These are phyloP conservation scores for Lates calcarifer DNA, from an alignment of 2,113 vertebrate species.

Conservation along the genomic window DNA sequence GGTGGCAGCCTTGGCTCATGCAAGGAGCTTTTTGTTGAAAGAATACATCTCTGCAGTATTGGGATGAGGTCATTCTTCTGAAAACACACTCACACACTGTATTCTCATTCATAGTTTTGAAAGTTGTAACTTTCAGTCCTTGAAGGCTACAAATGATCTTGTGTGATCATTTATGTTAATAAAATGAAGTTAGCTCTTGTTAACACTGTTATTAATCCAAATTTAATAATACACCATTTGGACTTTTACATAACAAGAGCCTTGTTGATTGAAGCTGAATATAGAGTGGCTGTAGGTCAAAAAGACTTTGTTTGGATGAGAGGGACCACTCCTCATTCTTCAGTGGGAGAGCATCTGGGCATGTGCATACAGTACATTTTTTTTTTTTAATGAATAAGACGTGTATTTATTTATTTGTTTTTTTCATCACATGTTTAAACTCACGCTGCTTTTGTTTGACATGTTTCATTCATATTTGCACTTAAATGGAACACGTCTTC, in stretches of 20 bases:
- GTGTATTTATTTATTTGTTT: background rate
- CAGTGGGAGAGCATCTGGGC: background rate
- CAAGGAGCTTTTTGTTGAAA: conserved; percentile 6
- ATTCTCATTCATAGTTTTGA: conserved; percentile 65
- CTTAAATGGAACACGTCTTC: background rate
- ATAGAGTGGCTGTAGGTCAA: background rate
- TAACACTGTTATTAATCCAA: too few species aligned
- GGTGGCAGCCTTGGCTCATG: conserved; percentile 78
- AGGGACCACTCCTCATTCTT: background rate
- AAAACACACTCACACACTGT: conserved; percentile 33
- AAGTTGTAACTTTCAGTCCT: conserved; percentile 26
- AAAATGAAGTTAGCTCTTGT: too few species aligned
- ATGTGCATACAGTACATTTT: background rate
- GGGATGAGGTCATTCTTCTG: conserved; percentile 81
- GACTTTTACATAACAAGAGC: background rate
- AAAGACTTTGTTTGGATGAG: background rate
- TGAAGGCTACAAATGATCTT: too few species aligned
- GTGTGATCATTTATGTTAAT: too few species aligned
- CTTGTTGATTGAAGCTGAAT: background rate
- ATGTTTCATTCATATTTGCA: background rate
- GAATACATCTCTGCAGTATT: conserved; percentile 33
- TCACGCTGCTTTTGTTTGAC: background rate
- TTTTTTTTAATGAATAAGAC: background rate
- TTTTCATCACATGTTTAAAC: background rate
- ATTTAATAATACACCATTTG: too few species aligned